These are phyloP conservation scores for Heteromurus nitidus DNA, from an alignment of 2,888 invertebrate species.

Conservation along the genomic window DNA sequence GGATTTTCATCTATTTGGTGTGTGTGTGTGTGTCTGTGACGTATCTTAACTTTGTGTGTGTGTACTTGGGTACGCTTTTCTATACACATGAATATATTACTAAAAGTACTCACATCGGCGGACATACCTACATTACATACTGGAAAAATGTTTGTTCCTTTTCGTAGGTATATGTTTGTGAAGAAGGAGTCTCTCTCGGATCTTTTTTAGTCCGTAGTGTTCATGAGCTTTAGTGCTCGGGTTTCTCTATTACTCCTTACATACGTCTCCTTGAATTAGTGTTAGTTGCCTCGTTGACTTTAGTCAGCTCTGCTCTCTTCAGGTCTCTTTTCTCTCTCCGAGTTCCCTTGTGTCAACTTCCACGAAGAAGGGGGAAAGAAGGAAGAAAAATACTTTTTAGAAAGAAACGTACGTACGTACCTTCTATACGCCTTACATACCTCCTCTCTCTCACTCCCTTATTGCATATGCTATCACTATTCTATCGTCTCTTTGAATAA, in stretches of 20 bases:
- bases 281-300: slow-evolving; percentile 65
- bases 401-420: no score
- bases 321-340: slow-evolving; percentile 21
- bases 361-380: slow-evolving; percentile 31
- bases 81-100: no score
- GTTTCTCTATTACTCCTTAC: slow-evolving; percentile 51
- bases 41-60: slow-evolving; percentile 10
- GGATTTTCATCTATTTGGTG: no score
- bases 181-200: no score
- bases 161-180: no score
- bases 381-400: background rate
- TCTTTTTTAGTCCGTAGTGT: slow-evolving; percentile 15
- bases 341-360: slow-evolving; percentile 54
- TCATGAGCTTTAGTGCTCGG: slow-evolving; percentile 39
- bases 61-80: background rate
- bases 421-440: no score
- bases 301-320: slow-evolving; percentile 48
- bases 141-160: no score
- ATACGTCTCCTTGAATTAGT: slow-evolving; percentile 62
- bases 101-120: no score
- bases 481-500: no score
- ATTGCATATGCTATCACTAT: no score
- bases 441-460: background rate
- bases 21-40: slow-evolving; percentile 9
- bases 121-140: no score